Evolutionary conservation across 2,888 invertebrate genomes (phyloP), one percentile per base, ranked within the genome.

Genomic region (Sinhomidia bicolor): DNA sequence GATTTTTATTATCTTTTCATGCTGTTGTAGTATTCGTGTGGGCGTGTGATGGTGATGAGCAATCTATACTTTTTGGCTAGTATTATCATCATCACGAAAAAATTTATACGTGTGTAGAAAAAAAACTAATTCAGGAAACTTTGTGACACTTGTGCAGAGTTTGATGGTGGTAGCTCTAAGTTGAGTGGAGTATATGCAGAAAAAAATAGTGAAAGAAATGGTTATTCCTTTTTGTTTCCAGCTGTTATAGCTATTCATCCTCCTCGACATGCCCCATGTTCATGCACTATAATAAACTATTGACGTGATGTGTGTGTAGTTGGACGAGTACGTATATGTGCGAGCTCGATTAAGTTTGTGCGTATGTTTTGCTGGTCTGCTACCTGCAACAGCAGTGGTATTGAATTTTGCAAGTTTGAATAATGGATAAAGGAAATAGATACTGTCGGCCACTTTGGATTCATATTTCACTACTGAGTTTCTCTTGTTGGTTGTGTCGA

Each of bases 361-460:
- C n/a, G n/a, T n/a, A n/a, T n/a, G n/a, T n/a, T n/a, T n/a, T n/a
- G n/a, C n/a, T n/a, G n/a, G n/a, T n/a, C n/a, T n/a, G n/a, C n/a
- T n/a, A n/a, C n/a, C 76, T 1, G 1, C 36, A 14, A 29, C 29
- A 62, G 26, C 62, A 14, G 26, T 1, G 14, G 32, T 78, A 85
- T 85, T 62, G 78, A 65, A 78, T 85, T 85, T 78, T 17, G 85
- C 85, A 78, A 78, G 44, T 78, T 57, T 85, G 78, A 85, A 85
- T 85, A 85, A 85, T 78, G 78, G 74, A 84, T 84, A 84, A 71
- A 74, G 84, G 84, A 84, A 84, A 74, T 84, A 84, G 60, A 84
- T 84, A 84, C 29, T 12, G 84, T 54, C 84, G 41, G 74, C 26
- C 29, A 20, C 47, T 74, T 74, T 47, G 36, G 41, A 60, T 74